Evolutionary conservation across 2,888 invertebrate species (phyloP).

Genomic region (Malthinus seriepunctatus): DNA sequence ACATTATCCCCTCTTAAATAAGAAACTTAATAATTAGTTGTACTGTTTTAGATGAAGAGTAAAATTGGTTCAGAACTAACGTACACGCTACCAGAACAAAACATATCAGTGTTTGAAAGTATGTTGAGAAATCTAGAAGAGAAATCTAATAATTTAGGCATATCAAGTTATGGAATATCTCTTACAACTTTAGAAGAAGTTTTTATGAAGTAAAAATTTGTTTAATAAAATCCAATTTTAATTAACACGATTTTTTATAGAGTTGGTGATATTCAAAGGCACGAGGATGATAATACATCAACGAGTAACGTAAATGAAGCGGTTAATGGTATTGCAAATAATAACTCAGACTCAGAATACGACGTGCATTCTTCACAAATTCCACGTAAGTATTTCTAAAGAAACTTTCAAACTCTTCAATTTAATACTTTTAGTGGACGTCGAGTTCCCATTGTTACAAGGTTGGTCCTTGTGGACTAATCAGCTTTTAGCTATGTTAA

Average conservation of each 20-base stretch:
- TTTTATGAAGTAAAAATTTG: neutral
- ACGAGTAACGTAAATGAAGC: neutral
- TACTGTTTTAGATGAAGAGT: slow-evolving; percentile 41
- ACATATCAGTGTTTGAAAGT: neutral
- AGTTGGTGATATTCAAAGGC: slow-evolving; percentile 36
- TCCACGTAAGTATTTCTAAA: too few species aligned
- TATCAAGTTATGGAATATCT: slow-evolving; percentile 2
- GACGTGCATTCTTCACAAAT: too few species aligned
- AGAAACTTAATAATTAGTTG: neutral
- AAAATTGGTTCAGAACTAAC: slow-evolving; percentile 1
- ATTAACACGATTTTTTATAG: slow-evolving; percentile 24
- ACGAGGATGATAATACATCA: neutral
- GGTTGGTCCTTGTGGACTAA: slow-evolving; percentile 13
- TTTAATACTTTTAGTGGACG: slow-evolving; percentile 38
- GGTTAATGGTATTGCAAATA: neutral
- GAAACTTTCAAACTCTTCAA: neutral
- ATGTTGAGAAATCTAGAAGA: neutral
- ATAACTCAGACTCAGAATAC: neutral
- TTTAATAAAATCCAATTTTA: neutral
- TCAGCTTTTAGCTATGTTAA: slow-evolving; percentile 29
- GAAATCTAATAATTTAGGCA: neutral
- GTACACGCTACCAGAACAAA: neutral
- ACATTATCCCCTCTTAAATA: too few species aligned
- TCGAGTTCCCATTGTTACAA: slow-evolving; percentile 19
- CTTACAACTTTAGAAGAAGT: slow-evolving; percentile 4